phyloP scores from a whole-genome alignment of 1,140 invertebrate genomes.

The Heliconius nattereri region DNA sequence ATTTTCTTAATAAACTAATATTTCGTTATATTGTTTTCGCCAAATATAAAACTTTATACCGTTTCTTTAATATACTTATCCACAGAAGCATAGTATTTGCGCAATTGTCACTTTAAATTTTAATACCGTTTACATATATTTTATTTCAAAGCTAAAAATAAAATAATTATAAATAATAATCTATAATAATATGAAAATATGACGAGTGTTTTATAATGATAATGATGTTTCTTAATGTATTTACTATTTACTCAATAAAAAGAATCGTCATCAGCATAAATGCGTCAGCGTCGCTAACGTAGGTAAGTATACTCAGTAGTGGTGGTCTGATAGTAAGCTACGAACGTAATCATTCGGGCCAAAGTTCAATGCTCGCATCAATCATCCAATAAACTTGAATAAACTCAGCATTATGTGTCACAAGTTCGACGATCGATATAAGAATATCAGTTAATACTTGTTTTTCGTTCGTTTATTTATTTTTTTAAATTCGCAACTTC shows the following conservation, averaged over 20 bases:
- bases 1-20: no score
- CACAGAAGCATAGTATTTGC: no score
- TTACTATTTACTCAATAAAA: not conserved
- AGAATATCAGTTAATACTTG: not conserved
- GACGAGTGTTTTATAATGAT: not conserved
- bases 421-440: not conserved
- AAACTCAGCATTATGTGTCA: not conserved
- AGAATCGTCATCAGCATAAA: not conserved
- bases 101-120: no score
- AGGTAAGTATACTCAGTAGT: not conserved
- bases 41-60: no score
- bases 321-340: not conserved
- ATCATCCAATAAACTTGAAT: slow-evolving; percentile 3
- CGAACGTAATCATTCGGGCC: not conserved
- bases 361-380: slow-evolving; percentile 5
- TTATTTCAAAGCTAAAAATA: no score
- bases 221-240: not conserved
- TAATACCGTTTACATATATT: no score
- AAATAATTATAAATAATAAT: no score
- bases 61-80: no score
- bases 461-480: not conserved
- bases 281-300: not conserved
- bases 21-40: no score
- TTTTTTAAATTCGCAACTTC: not conserved
- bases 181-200: no score